phyloP scores from a whole-genome alignment of 2,113 vertebrate genomes.

The Ceratotherium simum region DNA sequence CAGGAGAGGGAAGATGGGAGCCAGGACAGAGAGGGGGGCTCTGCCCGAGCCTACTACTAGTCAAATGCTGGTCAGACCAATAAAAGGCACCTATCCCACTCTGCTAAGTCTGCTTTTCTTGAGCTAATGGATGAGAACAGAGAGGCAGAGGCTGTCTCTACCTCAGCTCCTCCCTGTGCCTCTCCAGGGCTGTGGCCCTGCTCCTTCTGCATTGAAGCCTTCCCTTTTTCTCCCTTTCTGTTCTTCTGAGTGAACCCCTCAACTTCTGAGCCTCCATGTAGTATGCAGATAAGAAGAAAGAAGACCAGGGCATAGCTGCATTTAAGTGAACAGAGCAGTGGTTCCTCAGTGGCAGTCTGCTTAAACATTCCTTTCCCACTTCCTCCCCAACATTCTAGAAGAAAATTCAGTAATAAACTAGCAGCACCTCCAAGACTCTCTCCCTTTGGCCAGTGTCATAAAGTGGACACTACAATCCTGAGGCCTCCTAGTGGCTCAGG shows the following conservation, averaged over 20 bases:
- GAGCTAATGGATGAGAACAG: background rate
- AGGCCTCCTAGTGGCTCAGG: background rate
- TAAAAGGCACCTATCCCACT: slow-evolving; percentile 56
- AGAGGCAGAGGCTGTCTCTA: background rate
- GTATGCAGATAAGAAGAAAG: background rate
- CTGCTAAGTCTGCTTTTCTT: slow-evolving; percentile 49
- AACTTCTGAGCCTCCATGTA: background rate
- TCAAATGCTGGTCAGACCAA: background rate
- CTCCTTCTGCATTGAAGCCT: background rate
- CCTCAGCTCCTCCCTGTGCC: background rate
- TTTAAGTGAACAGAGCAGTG: background rate
- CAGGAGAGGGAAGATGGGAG: slow-evolving; percentile 1
- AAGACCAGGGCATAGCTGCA: background rate
- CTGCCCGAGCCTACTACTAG: background rate
- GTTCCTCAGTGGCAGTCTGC: background rate
- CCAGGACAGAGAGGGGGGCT: background rate
- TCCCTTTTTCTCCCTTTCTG: background rate
- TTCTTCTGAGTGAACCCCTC: background rate
- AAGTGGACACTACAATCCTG: background rate
- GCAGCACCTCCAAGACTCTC: background rate
- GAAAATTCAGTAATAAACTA: background rate
- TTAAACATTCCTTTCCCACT: background rate
- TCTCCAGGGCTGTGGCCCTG: background rate
- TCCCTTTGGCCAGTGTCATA: background rate
- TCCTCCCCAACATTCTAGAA: background rate